These are phyloP conservation scores for Lithosia quadra DNA, from an alignment of 2,888 invertebrate species.

Conservation along the genomic window DNA sequence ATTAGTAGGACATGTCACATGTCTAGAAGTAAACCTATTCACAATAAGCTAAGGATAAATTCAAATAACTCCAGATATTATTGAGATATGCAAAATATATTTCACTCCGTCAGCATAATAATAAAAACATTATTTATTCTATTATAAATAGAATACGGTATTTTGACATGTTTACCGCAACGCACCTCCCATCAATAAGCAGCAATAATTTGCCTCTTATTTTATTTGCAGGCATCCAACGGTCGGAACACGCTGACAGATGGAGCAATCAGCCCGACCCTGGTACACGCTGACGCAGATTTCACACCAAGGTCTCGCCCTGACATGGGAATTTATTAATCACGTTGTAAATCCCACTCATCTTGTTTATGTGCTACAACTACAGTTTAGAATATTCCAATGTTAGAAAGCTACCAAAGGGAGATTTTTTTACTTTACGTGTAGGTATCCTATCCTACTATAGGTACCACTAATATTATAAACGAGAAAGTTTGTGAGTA, in stretches of 20 bases:
- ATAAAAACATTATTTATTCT: neutral
- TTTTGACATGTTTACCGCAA: conserved; percentile 43
- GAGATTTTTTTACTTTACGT: too few relatives aligned
- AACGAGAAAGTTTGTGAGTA: too few relatives aligned
- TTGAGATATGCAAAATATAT: neutral
- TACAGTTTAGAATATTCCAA: conserved; percentile 21
- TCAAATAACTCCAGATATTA: neutral
- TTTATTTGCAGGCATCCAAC: conserved; percentile 72
- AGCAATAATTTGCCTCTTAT: conserved; percentile 73
- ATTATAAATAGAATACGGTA: conserved; percentile 14
- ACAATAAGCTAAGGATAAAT: neutral
- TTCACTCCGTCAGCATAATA: neutral
- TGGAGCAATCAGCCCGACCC: conserved; percentile 80
- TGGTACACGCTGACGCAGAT: conserved; percentile 76
- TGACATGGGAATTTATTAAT: conserved; percentile 79
- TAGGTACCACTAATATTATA: too few relatives aligned
- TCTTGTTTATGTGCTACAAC: conserved; percentile 66
- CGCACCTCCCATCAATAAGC: conserved; percentile 51
- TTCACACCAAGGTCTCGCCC: conserved; percentile 67
- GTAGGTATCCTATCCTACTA: too few relatives aligned
- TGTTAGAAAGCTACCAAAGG: conserved; percentile 6
- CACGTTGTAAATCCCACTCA: conserved; percentile 74
- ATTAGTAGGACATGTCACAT: too few relatives aligned
- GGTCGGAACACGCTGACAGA: conserved; percentile 73
- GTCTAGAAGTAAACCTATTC: neutral